These are phyloP conservation scores for Platycheirus rosarum DNA, from an alignment of 2,888 invertebrate genomes.

Conservation along the genomic window DNA sequence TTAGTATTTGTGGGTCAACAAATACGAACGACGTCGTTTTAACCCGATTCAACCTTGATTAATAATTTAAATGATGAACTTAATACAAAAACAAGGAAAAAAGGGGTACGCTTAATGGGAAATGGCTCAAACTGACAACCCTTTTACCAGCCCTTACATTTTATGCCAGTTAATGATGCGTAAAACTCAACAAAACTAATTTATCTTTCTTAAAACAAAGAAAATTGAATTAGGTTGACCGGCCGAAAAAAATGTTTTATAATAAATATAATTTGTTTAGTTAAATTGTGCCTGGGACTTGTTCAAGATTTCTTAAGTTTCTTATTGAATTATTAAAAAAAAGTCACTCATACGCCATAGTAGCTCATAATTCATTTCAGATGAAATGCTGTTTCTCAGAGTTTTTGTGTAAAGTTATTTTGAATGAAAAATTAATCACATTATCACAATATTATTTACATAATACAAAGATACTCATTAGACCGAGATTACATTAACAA, in stretches of 20 bases:
- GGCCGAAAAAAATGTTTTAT: background rate
- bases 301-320: too few species aligned
- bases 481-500: conserved; percentile 7
- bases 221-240: conserved; percentile 12
- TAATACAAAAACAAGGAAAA: background rate
- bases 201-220: conserved; percentile 14
- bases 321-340: background rate
- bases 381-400: too few species aligned
- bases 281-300: conserved; percentile 3
- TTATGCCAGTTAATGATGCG: background rate
- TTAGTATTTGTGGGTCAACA: background rate
- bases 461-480: conserved; percentile 10
- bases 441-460: conserved; percentile 1
- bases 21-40: background rate
- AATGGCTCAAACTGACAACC: background rate
- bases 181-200: conserved; percentile 5
- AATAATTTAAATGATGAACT: conserved; percentile 5
- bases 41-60: background rate
- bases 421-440: conserved; percentile 1
- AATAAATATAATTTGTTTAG: conserved; percentile 3
- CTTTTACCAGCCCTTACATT: background rate
- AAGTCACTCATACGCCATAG: background rate
- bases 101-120: background rate
- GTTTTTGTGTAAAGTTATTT: background rate
- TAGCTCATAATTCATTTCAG: background rate